Conservation (phyloP, 2,888 invertebrate species). For the Panorpa germanica region DNA sequence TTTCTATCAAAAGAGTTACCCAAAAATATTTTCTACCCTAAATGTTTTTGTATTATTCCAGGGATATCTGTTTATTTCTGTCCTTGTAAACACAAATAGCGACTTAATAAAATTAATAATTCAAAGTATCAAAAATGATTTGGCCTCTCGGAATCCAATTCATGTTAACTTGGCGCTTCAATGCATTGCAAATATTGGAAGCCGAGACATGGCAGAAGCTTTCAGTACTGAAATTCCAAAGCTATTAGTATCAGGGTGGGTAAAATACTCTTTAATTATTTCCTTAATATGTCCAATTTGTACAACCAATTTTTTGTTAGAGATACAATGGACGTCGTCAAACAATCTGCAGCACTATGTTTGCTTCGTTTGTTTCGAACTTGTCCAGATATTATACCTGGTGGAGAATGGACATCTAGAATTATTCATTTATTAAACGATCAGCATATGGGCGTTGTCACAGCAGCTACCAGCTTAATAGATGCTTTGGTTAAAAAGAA, state of each 20-base stretch:
- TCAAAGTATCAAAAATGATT: conserved; percentile 97
- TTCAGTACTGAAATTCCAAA: conserved; percentile 97
- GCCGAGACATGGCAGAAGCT: conserved; percentile 99
- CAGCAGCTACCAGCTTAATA: conserved; percentile 93
- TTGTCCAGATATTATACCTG: conserved; percentile 88
- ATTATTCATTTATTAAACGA: conserved; percentile 98
- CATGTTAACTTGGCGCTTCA: conserved; percentile 97
- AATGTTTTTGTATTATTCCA: conserved; percentile 25
- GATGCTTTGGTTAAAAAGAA: conserved; percentile 97
- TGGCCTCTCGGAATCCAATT: conserved; percentile 90
- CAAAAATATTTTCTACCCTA: conserved; percentile 8
- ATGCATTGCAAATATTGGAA: conserved; percentile 99
- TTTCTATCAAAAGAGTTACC: conserved; percentile 5
- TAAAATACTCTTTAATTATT: conserved; percentile 2
- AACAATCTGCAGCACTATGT: conserved; percentile 97
- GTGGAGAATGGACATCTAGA: conserved; percentile 96
- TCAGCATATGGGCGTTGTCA: conserved; percentile 98
- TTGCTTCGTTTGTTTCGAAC: conserved; percentile 84
- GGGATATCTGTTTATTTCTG: conserved; percentile 99
- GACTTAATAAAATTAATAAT: conserved; percentile 98
- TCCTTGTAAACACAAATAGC: conserved; percentile 95
- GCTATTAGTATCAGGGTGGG: conserved; percentile 86
- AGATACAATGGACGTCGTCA: conserved; percentile 98
- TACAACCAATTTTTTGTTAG: conserved; percentile 29
- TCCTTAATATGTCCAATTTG: not conserved